Conservation (phyloP, 2,113 vertebrate genomes). For the Cynocephalus volans region DNA sequence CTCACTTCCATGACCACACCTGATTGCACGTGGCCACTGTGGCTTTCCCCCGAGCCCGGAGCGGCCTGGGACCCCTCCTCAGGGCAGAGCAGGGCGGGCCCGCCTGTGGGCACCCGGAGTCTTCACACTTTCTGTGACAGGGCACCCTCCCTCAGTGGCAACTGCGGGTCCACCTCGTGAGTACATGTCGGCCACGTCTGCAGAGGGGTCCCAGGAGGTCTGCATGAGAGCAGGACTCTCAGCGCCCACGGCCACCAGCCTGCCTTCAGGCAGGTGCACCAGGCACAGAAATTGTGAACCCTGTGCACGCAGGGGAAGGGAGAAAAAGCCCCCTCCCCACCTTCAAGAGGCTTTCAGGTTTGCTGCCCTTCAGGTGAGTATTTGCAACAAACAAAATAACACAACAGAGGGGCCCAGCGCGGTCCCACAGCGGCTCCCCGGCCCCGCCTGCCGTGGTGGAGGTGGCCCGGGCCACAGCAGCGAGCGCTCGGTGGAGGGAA, state of each 20-base stretch:
- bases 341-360: background rate
- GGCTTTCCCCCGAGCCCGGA: no score
- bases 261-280: fast-evolving
- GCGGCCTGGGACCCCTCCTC: no score
- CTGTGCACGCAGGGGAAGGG: fast-evolving
- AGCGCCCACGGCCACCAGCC: background rate
- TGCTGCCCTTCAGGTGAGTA: background rate
- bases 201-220: background rate
- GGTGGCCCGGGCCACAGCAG: background rate
- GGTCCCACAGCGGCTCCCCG: no score
- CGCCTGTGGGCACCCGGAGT: no score
- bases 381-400: background rate
- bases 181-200: no score
- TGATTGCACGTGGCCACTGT: no score
- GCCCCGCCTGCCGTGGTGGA: no score
- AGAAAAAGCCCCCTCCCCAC: background rate
- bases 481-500: constrained; percentile 82
- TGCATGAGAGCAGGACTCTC: no score
- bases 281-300: background rate
- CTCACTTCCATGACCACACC: background rate
- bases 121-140: no score
- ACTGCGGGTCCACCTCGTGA: no score
- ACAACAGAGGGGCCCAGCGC: background rate
- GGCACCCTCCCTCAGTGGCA: no score
- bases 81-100: no score